phyloP scores from a whole-genome alignment of 2,888 invertebrate genomes.

The Acronicta psi region DNA sequence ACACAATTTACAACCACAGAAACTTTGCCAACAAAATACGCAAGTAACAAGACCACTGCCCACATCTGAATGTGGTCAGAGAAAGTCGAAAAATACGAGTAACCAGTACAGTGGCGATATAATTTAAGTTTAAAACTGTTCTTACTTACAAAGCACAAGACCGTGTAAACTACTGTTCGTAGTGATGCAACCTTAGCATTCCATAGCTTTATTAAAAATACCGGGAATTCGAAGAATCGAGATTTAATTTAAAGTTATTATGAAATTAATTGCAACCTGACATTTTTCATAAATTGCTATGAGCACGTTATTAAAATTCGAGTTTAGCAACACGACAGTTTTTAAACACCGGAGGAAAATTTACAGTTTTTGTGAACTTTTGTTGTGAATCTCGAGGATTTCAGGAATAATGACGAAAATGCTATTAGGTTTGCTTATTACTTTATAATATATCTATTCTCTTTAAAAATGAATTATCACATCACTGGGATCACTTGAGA shows the following conservation, averaged over 20 bases:
- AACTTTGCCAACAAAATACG: slow-evolving; percentile 7
- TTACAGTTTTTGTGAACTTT: no score
- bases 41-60: background rate
- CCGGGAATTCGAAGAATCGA: background rate
- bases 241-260: background rate
- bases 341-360: background rate
- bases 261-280: background rate
- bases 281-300: background rate
- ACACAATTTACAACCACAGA: background rate
- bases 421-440: no score
- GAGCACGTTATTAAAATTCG: background rate
- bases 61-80: slow-evolving; percentile 22
- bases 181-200: slow-evolving; percentile 27
- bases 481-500: no score
- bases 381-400: slow-evolving; percentile 1
- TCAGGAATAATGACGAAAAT: background rate
- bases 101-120: slow-evolving; percentile 44
- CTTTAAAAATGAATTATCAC: no score
- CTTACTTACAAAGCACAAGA: slow-evolving; percentile 41
- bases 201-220: slow-evolving; percentile 1
- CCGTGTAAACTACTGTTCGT: slow-evolving; percentile 41
- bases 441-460: no score
- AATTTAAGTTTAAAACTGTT: slow-evolving; percentile 62
- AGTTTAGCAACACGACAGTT: no score
- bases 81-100: slow-evolving; percentile 39